Base-by-base conservation (phyloP, 2,888 invertebrate genomes). In the Amphiduros pacificus region DNA sequence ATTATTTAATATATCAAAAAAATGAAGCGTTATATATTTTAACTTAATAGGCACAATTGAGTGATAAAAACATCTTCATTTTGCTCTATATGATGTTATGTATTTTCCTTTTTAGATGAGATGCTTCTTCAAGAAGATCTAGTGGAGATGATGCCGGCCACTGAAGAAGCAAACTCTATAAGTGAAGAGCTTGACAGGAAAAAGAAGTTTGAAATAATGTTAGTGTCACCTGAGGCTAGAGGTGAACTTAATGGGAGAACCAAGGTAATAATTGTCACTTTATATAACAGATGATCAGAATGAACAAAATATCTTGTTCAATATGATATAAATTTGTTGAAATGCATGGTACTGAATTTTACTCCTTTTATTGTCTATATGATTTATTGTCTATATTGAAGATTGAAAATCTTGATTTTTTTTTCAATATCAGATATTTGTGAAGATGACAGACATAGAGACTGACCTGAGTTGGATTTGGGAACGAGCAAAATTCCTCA, bases 161-260 rank as follows among this genome's bases (percentile, higher is more conserved):
- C 86, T 2, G 84, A 85, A 61, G 82, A 86, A 68, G 86, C 86
- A 5, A 87, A 87, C 74, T 81, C 84, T 52, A 86, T 87, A 73
- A 84, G 84, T 53, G 83, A 84, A 63, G 86, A 85, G 63, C 74
- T 87, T 56, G 84, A 85, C 68, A 84, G 85, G 71, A 79, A 80
- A 65, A 67, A 61, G 68, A 82, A 82, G 67, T 87, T 86, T 75
- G 86, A 86, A 69, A 79, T 86, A 28, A 75, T 85, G 60, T 74
- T 87, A 36, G 83, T 86, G 51, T 82, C 86, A 11, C 84, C 86
- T 11, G 84, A 86, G 69, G 84, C 85, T 52, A 67, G 85, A 27
- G 85, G 85, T 5, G 79, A 83, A 68, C 55, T 74, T 52, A 73
- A 73, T 3, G 85, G 84, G 2, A 73, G 80, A 36, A 84, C 84